A percentile compares a stretch with the other conserved stretches of the same genome.
Evolutionary conservation across 1,140 invertebrate species (phyloP).

Genomic region (Asbolus verrucosus): DNA sequence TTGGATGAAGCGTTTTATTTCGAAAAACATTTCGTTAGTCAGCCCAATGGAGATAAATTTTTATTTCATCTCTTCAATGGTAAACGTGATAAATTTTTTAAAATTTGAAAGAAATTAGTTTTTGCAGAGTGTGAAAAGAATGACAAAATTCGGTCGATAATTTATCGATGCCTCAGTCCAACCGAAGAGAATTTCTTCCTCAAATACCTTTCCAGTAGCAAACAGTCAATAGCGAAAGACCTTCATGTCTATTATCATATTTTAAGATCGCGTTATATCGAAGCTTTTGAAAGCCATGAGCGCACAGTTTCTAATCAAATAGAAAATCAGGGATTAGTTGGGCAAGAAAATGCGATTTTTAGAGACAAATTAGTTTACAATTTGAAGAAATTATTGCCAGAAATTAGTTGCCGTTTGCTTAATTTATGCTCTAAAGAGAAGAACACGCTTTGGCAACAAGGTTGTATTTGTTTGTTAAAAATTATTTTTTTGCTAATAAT

Average conservation of each 20-base stretch:
- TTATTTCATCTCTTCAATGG: conserved; percentile 57
- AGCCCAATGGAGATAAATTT: conserved; percentile 44
- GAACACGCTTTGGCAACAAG: conserved; percentile 52
- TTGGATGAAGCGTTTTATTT: conserved; percentile 62
- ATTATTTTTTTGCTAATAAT: conserved; percentile 4
- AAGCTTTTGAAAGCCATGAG: conserved; percentile 58
- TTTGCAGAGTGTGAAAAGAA: conserved; percentile 57
- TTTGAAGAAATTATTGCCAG: conserved; percentile 55
- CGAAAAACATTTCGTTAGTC: conserved; percentile 46
- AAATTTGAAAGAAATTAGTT: conserved; percentile 19
- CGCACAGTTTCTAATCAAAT: conserved; percentile 15
- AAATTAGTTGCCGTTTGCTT: conserved; percentile 55
- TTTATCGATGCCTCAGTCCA: conserved; percentile 52
- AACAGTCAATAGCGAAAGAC: conserved; percentile 51
- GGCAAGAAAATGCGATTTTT: conserved; percentile 48
- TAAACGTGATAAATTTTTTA: conserved; percentile 30
- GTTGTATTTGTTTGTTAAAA: conserved; percentile 36
- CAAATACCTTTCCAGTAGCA: conserved; percentile 54
- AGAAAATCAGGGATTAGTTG: conserved; percentile 53
- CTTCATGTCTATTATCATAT: conserved; percentile 60
- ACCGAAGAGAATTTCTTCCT: conserved; percentile 59
- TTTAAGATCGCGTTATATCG: conserved; percentile 57
- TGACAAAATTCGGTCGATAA: conserved; percentile 47
- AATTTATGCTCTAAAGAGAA: conserved; percentile 55
- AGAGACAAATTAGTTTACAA: conserved; percentile 54